Conservation (phyloP, 2,113 vertebrate species). For the Orthonyx spaldingii region DNA sequence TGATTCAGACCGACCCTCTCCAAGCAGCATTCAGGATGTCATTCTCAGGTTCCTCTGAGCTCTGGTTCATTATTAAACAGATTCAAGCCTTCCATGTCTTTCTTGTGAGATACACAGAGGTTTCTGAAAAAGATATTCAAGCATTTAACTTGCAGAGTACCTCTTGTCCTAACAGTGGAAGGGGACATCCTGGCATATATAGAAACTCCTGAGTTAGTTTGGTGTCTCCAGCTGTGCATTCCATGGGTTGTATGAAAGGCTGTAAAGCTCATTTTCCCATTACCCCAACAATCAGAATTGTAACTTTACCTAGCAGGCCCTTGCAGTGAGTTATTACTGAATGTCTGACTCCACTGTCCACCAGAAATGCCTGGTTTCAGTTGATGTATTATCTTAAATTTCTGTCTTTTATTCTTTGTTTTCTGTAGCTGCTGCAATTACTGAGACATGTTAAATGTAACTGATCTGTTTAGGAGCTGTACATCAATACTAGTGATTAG, state of each 20-base stretch:
- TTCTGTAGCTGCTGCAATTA: background rate
- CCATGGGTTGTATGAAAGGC: too few relatives aligned
- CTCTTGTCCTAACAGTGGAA: background rate
- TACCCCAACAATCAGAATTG: background rate
- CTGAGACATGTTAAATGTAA: background rate
- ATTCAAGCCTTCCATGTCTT: background rate
- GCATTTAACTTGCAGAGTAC: background rate
- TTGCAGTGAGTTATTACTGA: background rate
- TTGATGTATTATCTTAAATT: background rate
- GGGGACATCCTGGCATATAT: background rate
- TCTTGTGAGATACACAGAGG: background rate
- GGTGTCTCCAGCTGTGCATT: background rate
- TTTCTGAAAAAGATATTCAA: background rate
- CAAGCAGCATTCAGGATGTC: background rate
- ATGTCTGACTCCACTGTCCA: background rate
- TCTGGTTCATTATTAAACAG: background rate
- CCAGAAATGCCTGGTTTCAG: background rate
- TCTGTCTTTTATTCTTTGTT: background rate
- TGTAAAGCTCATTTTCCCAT: background rate
- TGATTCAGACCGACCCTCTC: background rate
- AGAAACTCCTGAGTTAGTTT: background rate
- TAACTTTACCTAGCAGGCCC: background rate
- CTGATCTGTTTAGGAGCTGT: rapidly evolving
- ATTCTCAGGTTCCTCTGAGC: background rate
- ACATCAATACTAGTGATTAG: background rate